Evolutionary conservation across 2,797 vertebrate species (phyloP).

Genomic region (Oophaga sylvatica): DNA sequence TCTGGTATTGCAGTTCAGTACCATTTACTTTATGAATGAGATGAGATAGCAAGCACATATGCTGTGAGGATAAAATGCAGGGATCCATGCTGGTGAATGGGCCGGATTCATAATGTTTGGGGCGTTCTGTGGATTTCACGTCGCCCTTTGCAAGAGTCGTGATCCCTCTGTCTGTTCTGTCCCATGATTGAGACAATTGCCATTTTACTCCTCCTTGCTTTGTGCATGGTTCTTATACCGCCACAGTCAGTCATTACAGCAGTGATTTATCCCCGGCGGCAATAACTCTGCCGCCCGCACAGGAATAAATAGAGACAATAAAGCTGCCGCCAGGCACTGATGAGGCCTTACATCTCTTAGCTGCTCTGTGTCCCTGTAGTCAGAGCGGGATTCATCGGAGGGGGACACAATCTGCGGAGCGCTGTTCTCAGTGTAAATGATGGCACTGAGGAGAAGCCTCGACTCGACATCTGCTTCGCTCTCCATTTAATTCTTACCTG

Average conservation of each 20-base stretch:
- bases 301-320: not conserved
- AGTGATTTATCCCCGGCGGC: not conserved
- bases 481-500: not conserved
- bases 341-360: not conserved
- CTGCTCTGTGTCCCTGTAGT: constrained; percentile 3
- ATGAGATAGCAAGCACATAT: too few species aligned
- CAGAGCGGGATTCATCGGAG: not conserved
- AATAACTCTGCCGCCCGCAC: not conserved
- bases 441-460: not conserved
- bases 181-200: too few species aligned
- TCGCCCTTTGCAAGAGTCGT: not conserved
- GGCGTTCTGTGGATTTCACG: too few species aligned
- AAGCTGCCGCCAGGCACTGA: not conserved
- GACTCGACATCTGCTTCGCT: not conserved
- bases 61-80: too few species aligned
- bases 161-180: not conserved
- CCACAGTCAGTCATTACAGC: not conserved
- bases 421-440: constrained; percentile 3
- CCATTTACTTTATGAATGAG: too few species aligned
- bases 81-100: too few species aligned
- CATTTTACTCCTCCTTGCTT: too few species aligned
- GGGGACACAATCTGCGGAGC: constrained; percentile 17
- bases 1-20: too few species aligned
- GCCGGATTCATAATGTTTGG: too few species aligned
- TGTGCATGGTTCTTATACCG: not conserved